Evolutionary conservation across 2,888 invertebrate genomes (phyloP).

Genomic region (Antitype chi): DNA sequence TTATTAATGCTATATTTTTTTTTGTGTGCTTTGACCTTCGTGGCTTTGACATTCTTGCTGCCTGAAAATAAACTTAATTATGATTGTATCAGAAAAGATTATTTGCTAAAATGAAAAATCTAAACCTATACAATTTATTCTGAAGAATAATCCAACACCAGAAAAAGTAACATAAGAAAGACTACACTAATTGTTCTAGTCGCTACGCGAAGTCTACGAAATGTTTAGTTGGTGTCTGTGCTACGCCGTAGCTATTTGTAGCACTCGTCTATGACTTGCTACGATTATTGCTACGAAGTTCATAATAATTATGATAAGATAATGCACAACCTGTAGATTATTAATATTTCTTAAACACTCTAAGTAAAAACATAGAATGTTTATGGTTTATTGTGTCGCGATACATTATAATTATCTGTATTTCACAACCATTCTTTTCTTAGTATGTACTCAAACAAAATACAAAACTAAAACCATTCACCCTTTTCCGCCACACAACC

Average conservation of each 20-base stretch:
- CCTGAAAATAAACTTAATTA: neutral
- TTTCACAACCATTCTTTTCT: neutral
- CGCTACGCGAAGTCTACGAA: conserved; percentile 38
- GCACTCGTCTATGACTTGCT: conserved; percentile 38
- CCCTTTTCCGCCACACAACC: conserved; percentile 44
- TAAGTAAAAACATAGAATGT: neutral
- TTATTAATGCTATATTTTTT: neutral
- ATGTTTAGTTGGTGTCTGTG: conserved; percentile 17
- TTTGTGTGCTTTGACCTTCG: neutral
- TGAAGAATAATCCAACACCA: neutral
- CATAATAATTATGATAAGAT: neutral
- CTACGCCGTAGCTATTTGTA: conserved; percentile 52
- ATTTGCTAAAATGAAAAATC: neutral
- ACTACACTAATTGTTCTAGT: neutral
- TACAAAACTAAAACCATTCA: conserved; percentile 55
- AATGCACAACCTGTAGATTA: neutral
- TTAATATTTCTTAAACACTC: neutral
- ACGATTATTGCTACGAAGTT: neutral
- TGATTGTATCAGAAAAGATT: neutral
- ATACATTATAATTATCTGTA: too few relatives aligned
- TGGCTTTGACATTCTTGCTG: neutral
- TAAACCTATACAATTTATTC: too few relatives aligned
- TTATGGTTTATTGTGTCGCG: neutral
- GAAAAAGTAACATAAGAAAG: neutral
- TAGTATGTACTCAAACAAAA: too few relatives aligned